Evolutionary conservation across 2,888 invertebrate genomes (phyloP), one percentile per base, ranked within the genome.

Genomic region (Smittia sp.): DNA sequence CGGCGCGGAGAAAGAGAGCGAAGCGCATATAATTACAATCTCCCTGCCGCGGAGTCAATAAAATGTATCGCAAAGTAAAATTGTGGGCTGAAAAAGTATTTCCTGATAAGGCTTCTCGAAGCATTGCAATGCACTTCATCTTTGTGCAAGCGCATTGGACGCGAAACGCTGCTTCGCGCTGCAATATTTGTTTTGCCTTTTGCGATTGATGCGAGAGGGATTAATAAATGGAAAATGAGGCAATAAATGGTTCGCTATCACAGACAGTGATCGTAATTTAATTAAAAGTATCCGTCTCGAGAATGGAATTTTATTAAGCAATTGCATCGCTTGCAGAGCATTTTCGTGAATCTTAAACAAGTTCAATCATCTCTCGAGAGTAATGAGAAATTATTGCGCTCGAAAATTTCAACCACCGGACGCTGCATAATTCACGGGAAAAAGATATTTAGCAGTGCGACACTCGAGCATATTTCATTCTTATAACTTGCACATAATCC

Each of bases 241-340:
- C 41, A 18, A 24, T 68, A 70, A 70, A 70, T 62, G 32, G 27
- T 22, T 72, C 27, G 38, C 32, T 27, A 72, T 72, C 72, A n/a
- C 9, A 18, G 11, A 18, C 27, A 38, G 72, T 58, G 58, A 72
- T 72, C 72, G 62, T 72, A 72, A 72, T 72, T 72, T 72, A 72
- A 72, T 72, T 72, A 72, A 72, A 63, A 63, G 11, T 9, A 9
- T 63, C 27, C 27, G 11, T 25, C 9, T 58, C 18, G 9, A 22
- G 27, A 63, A 27, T 22, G 18, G 58, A 58, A n/a, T 46, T 46
- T 46, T 46, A 46, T n/a, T n/a, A 46, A 46, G 46, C 46, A 46
- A 62, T 62, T 22, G 25, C 20, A 13, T 22, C 7, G 7, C n/a
- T 58, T 7, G 3, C 11, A 54, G 54, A 65, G 27, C n/a, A 27